Conservation (phyloP, 2,797 vertebrate genomes). For the Enteromius treurensis region DNA sequence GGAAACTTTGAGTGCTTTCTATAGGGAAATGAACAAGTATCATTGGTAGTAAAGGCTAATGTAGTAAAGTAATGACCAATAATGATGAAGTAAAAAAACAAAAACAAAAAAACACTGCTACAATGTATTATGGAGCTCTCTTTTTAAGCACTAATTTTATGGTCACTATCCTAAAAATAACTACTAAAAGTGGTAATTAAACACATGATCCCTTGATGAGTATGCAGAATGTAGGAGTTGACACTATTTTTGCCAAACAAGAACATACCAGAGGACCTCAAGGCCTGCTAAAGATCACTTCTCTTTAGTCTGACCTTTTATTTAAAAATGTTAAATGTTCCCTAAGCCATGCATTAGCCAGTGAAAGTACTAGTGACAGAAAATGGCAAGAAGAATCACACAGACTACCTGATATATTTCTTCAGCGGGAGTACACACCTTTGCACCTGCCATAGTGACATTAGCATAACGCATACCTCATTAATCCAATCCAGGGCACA, state of each 20-base stretch:
- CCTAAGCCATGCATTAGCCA: background rate
- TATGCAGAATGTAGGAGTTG: background rate
- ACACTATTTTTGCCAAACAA: background rate
- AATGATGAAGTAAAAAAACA: no score
- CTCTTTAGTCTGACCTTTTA: constrained; percentile 28
- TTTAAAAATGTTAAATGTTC: constrained; percentile 39
- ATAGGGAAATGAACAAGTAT: background rate
- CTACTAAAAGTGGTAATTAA: no score
- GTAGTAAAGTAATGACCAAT: no score
- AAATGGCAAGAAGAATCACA: constrained; percentile 6
- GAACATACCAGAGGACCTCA: constrained; percentile 17
- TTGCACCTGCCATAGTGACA: constrained; percentile 19
- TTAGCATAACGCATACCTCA: constrained; percentile 48
- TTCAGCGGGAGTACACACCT: constrained; percentile 19
- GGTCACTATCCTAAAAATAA: no score
- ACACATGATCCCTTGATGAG: background rate
- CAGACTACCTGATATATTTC: background rate
- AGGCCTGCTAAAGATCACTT: constrained; percentile 37
- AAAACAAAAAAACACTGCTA: no score
- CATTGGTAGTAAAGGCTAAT: background rate
- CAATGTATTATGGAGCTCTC: no score
- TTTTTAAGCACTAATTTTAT: no score
- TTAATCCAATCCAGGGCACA: constrained; percentile 44
- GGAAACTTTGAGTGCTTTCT: background rate
- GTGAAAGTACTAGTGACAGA: background rate